Conservation (phyloP, 2,888 invertebrate genomes). For the Gandaritis pyraliata region DNA sequence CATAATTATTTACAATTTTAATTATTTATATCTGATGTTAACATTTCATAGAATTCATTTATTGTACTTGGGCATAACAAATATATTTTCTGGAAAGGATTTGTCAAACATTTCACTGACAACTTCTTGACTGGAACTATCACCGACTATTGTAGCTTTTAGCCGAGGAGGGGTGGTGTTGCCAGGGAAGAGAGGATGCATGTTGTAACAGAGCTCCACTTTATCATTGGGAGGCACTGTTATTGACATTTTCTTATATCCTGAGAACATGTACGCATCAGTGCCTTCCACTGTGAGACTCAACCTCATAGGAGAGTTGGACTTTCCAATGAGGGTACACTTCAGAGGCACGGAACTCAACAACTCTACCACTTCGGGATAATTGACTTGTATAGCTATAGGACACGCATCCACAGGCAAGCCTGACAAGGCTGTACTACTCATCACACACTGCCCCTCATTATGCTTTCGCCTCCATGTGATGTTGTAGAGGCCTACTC, state of each 20-base stretch:
- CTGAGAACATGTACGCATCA: conserved; percentile 97
- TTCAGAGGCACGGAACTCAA: conserved; percentile 88
- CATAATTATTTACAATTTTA: conserved; percentile 73
- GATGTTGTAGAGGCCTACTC: conserved; percentile 78
- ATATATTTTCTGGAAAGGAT: conserved; percentile 78
- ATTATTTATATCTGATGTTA: conserved; percentile 46
- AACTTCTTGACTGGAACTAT: conserved; percentile 65
- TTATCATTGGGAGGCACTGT: conserved; percentile 86
- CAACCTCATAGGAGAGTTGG: conserved; percentile 88
- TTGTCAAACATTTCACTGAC: conserved; percentile 79
- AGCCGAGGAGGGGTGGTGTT: conserved; percentile 88
- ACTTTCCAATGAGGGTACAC: conserved; percentile 89
- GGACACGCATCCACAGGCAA: conserved; percentile 86
- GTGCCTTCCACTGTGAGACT: conserved; percentile 91
- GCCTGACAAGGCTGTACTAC: conserved; percentile 83
- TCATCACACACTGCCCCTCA: conserved; percentile 70
- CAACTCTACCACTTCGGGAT: conserved; percentile 91
- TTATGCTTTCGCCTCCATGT: conserved; percentile 71
- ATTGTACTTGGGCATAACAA: conserved; percentile 83
- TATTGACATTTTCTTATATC: conserved; percentile 92
- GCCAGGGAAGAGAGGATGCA: conserved; percentile 91
- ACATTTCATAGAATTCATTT: conserved; percentile 68
- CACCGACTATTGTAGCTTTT: conserved; percentile 79
- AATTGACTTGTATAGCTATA: conserved; percentile 84
- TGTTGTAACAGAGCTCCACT: conserved; percentile 88